Base-by-base conservation (phyloP, 2,113 vertebrate species). In the Nerophis lumbriciformis region DNA sequence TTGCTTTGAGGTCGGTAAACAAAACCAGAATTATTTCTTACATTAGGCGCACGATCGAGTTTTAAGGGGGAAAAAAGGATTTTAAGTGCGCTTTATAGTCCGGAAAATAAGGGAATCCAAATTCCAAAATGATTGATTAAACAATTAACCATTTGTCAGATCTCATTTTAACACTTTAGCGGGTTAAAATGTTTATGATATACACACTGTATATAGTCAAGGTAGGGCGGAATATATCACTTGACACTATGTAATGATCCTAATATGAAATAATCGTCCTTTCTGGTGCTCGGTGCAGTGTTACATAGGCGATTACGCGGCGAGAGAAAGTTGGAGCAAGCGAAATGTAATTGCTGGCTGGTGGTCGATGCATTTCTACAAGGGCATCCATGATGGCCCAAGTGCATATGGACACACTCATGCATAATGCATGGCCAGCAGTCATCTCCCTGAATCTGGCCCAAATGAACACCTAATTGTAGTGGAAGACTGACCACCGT, bases 401-500 rank as follows among this genome's bases (percentile, higher is more conserved):
- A 93, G 92, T 92, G 87, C 92, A 93, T 90, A 91, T 92, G 92
- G 92, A 90, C 93, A 91, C 87, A 85, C 84, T 90, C 90, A 94
- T 97, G 84, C 91, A 96, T 98, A 93, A 97, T 98, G 94, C 90
- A 97, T 93, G 85, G 70, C 83, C 89, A 93, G 90, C 90, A 92
- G 92, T 91, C 93, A 92, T 93, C 91, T 88, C 78, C 82, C 83
- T 16, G 79, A 89, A 93, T 91, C 85, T 85, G 91, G 83, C 86
- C 79, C 61, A 91, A 90, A 93, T 88, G 84, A 93, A 92, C 90
- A 88, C 87, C 12, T 94, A 93, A 94, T 93, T 94, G 90, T 92
- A 91, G 87, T 92, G 92, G 93, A 88, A 92, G 88, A 91, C 84
- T 86, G 86, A 85, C 88, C 87, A 83, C 81, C 53, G 51, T 78